Base-by-base conservation (phyloP, 2,113 vertebrate genomes). In the Sturnira hondurensis region DNA sequence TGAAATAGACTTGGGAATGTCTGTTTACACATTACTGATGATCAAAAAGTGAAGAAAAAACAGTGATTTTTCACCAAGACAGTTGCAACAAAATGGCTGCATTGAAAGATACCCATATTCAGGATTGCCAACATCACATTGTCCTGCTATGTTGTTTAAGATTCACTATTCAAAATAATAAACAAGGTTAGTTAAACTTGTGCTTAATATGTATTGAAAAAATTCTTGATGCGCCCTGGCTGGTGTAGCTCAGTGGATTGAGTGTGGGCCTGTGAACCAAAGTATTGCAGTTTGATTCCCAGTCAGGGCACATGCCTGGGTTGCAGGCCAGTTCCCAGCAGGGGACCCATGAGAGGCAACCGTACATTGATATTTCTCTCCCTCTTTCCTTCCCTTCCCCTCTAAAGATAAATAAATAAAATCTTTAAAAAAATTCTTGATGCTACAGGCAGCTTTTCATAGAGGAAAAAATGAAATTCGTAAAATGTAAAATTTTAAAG, bases 11-110 rank as follows among this genome's bases (percentile, higher is more conserved):
- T 52, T 86, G 26, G 13, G 19, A 76, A 63, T 87, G 50, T 87
- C 84, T 96, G 87, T 43, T 89, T 43, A 93, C 70, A 92, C 47
- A 87, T 92, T 95, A 90, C 14, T 89, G n/a, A 54, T 58, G 17
- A 96, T 65, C 26, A 76, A 50, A 86, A 76, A 73, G 36, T 63
- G 31, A 45, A 58, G 85, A 14, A 78, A 71, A 78, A 80, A 84
- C 12, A 26, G 24, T 58, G 36, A 56, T 68, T 82, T 47, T 67
- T 7, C 54, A 78, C 63, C 47, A 87, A 90, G 10, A 68, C 5
- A 74, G 15, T 58, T 84, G 63, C 54, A 90, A 61, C 31, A 90
- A 96, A 95, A 94, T 90, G 52, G 38, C 31, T 95, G 45, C 31
- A 77, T 95, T 92, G 83, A 97, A 95, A 93, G 90, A 13, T 76